A percentile compares a stretch with the other conserved stretches of the same genome.
phyloP scores from a whole-genome alignment of 2,113 vertebrate species.

The Colinus virginianus region DNA sequence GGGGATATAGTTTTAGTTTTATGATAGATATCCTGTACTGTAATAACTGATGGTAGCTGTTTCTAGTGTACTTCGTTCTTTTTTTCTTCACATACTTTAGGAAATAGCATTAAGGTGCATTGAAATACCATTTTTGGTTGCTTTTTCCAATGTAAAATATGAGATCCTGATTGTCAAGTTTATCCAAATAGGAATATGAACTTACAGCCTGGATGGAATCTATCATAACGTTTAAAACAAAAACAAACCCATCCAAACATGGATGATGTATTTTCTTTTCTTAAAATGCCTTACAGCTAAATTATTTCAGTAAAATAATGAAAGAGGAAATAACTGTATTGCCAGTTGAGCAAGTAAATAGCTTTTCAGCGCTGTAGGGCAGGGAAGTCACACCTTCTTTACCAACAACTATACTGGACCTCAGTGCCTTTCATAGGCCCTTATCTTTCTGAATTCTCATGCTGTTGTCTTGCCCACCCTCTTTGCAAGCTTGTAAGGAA shows the following conservation, averaged over 20 bases:
- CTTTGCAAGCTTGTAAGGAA: background rate
- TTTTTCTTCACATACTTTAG: background rate
- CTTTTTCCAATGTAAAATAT: background rate
- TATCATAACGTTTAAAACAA: background rate
- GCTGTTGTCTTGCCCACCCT: background rate
- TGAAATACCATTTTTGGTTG: background rate
- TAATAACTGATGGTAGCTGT: background rate
- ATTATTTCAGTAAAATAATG: background rate
- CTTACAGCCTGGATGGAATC: background rate
- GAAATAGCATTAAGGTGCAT: background rate
- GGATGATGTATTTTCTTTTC: background rate
- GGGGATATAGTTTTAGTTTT: background rate
- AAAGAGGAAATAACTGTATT: background rate
- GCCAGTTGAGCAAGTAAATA: background rate
- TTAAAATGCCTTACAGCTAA: background rate
- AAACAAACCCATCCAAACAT: background rate
- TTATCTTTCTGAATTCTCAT: background rate
- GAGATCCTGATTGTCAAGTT: background rate
- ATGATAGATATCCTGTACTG: background rate
- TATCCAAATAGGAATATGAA: background rate
- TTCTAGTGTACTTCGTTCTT: background rate
- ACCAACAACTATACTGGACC: background rate
- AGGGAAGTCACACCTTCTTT: background rate
- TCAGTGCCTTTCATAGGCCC: background rate
- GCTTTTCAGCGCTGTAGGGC: background rate